Base-by-base conservation (phyloP, 2,888 invertebrate genomes). In the Tineola bisselliella region DNA sequence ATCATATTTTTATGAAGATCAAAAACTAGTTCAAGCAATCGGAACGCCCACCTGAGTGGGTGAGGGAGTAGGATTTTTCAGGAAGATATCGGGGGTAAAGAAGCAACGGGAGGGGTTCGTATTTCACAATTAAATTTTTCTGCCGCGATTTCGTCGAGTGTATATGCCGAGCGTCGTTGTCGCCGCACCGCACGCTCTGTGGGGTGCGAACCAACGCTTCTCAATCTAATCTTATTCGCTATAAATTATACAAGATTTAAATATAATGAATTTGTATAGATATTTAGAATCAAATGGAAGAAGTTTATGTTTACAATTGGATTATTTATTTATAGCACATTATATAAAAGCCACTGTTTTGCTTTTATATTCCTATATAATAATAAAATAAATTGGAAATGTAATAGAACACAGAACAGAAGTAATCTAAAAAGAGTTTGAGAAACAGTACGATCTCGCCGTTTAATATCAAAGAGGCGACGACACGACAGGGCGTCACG, bases 41-140 rank as follows among this genome's bases (percentile, higher is more conserved):
- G 31, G 17, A 58, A 58, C 33, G 58, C 33, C 31, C 33, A 58
- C 58, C 58, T 58, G 58, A 33, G 6, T 11, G 25, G 17, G 54
- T n/a, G 58, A 33, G 10, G 33, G 58, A 48, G 48, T 12, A 3
- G 18, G 12, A 58, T 58, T 58, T 58, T 58, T 58, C 58, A 58
- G 31, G 15, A 58, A 11, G 68, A 63, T 64, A 62, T 62, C 63
- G 65, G 64, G 66, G 62, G 44, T 62, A 60, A 38, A 57, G 62
- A 65, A 18, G 44, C 19, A 44, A 66, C 64, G 66, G 68, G 67
- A 68, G 71, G 66, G 68, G 70, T 67, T 75, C 78, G 80, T 81
- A 80, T 81, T 84, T 83, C 79, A 81, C 84, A 83, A 83, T 84
- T 83, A 83, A 82, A 81, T 83, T 84, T 84, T 84, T 84, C 81